Evolutionary conservation across 2,797 vertebrate genomes (phyloP), one percentile per base, ranked within the genome.

Genomic region (Pseudochromis fuscus): DNA sequence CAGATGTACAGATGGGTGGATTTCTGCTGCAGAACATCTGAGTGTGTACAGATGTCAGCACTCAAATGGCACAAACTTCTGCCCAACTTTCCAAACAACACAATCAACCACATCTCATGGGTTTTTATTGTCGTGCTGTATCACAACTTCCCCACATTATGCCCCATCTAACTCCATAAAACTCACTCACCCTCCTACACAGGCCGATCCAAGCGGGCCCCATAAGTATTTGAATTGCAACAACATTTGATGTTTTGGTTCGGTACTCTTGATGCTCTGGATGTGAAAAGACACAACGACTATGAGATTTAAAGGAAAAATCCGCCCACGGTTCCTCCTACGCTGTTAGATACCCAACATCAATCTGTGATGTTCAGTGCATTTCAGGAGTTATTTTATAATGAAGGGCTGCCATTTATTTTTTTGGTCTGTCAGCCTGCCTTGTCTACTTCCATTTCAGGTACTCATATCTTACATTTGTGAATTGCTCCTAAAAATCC

Each of bases 211-310:
- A 72, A n/a, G 59, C 58, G 21, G 72, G 73, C 71, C 77, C 55
- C 73, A 51, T 67, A 68, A 87, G 80, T 74, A 77, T 86, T 72
- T 69, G 58, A 82, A 89, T 78, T 67, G 75, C 85, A 59, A 68
- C 88, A 69, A 84, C 81, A 85, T 88, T 88, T 82, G 82, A 82
- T 82, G 90, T 74, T 88, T 82, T 58, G 83, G 63, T 78, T 87
- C 50, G 16, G 51, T 76, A 57, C 83, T 60, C 76, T 73, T 68
- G 82, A 82, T 73, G 85, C 81, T 77, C 81, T 73, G 68, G 75
- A 76, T 87, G 74, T 75, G 63, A 77, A 89, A 85, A 89, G 75
- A 86, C 64, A 86, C 77, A 69, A 81, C 58, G 67, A 71, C 77
- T 49, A n/a, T 40, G 70, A 82, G 70, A 81, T 85, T 83, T 81